Percentiles rank a stretch among this genome's conserved stretches.
phyloP scores from a whole-genome alignment of 2,797 vertebrate genomes.

The Mustela erminea region DNA sequence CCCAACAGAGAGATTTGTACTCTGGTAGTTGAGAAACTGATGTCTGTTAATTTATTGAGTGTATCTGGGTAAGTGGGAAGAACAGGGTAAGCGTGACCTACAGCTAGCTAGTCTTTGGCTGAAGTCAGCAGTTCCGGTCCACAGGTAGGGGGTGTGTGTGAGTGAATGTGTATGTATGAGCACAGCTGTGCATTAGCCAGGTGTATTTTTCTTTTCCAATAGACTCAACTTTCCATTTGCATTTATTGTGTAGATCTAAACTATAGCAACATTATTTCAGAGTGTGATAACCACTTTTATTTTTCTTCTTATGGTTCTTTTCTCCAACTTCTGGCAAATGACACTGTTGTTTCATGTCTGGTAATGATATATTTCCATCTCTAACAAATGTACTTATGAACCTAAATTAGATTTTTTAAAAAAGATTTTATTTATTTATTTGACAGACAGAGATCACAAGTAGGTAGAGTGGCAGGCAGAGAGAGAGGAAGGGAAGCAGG shows the following conservation, averaged over 20 bases:
- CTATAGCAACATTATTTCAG: not conserved
- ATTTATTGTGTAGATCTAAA: not conserved
- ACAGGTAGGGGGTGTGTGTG: rapidly evolving
- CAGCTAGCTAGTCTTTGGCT: not conserved
- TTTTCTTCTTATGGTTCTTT: not conserved
- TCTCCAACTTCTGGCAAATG: not conserved
- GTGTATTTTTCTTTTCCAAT: not conserved
- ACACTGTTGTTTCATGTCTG: not conserved
- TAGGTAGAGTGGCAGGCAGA: too few relatives aligned
- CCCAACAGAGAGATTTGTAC: not conserved
- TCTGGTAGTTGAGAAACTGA: not conserved
- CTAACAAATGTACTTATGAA: not conserved
- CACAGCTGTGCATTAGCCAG: not conserved
- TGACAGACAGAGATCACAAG: too few relatives aligned
- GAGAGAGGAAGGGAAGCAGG: too few relatives aligned
- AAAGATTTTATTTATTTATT: too few relatives aligned
- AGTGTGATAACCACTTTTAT: not conserved
- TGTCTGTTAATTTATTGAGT: not conserved
- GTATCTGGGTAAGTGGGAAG: not conserved
- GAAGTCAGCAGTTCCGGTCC: not conserved
- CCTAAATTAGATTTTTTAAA: not conserved
- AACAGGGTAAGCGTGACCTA: not conserved
- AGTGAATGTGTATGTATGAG: not conserved
- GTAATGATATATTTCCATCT: not conserved
- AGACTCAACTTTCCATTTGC: not conserved